These are phyloP conservation scores for Gonioctena quinquepunctata DNA, from an alignment of 1,140 invertebrate species.

Conservation along the genomic window DNA sequence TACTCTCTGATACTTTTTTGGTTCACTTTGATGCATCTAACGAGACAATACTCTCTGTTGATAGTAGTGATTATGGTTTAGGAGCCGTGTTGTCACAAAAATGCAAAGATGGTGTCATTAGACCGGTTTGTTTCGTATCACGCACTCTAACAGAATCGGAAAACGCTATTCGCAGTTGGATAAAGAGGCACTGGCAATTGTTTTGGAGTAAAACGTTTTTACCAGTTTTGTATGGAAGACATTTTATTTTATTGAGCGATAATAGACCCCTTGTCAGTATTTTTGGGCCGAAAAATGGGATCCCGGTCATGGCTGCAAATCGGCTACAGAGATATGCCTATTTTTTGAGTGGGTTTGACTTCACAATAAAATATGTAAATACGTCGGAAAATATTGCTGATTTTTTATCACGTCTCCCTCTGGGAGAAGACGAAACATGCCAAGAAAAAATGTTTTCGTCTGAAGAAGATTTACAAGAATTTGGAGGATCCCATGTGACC, in stretches of 20 bases:
- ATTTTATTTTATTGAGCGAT: conserved; percentile 60
- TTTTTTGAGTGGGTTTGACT: conserved; percentile 45
- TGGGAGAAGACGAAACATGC: background rate
- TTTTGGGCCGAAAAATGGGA: conserved; percentile 51
- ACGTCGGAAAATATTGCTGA: background rate
- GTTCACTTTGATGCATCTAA: conserved; percentile 32
- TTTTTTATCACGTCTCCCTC: background rate
- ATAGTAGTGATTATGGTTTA: conserved; percentile 38
- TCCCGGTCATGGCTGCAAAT: conserved; percentile 43
- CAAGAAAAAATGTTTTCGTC: background rate
- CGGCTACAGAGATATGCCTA: conserved; percentile 51
- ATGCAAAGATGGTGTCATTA: conserved; percentile 44
- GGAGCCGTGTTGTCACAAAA: conserved; percentile 38
- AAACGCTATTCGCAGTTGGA: no score
- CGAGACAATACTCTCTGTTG: conserved; percentile 16
- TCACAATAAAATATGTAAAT: conserved; percentile 25
- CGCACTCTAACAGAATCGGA: conserved; percentile 54
- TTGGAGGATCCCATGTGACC: background rate
- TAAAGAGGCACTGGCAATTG: conserved; percentile 58
- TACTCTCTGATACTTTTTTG: conserved; percentile 38
- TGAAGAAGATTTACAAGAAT: background rate
- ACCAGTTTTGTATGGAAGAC: conserved; percentile 58
- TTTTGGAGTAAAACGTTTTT: conserved; percentile 57
- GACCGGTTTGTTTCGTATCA: conserved; percentile 57
- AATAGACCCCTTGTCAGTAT: conserved; percentile 58